Evolutionary conservation across 2,888 invertebrate genomes (phyloP).

Genomic region (Campoplex capitator): DNA sequence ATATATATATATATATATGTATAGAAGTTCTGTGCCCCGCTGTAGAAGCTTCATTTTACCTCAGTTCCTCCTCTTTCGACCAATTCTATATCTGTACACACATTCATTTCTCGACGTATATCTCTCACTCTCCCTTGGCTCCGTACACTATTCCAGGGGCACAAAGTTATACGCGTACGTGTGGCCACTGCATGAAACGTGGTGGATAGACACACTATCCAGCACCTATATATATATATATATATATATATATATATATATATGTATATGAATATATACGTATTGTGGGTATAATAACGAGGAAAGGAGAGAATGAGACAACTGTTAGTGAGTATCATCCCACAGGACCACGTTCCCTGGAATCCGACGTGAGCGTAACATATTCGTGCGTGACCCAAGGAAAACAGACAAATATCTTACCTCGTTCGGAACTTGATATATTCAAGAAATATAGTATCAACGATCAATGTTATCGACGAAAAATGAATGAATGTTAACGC

Average conservation of each 20-base stretch:
- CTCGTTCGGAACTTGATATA: not conserved
- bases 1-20: constrained; percentile 2
- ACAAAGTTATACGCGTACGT: constrained; percentile 67
- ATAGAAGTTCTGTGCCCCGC: constrained; percentile 29
- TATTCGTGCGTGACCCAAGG: constrained; percentile 26
- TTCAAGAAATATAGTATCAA: not conserved
- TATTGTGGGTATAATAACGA: constrained; percentile 19
- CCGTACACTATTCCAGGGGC: constrained; percentile 31
- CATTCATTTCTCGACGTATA: constrained; percentile 38
- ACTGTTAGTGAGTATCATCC: constrained; percentile 37
- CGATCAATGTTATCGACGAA: not conserved
- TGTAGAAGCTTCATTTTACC: constrained; percentile 62
- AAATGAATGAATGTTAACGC: not conserved
- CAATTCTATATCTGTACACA: constrained; percentile 24
- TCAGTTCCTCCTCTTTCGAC: constrained; percentile 14
- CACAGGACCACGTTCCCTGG: constrained; percentile 21
- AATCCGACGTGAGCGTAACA: constrained; percentile 41
- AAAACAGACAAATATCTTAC: constrained; percentile 19
- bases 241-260: constrained; percentile 1
- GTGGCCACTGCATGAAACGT: constrained; percentile 46
- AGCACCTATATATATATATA: not conserved
- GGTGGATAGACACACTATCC: constrained; percentile 39
- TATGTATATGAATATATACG: not conserved
- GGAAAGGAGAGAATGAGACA: constrained; percentile 46
- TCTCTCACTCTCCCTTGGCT: constrained; percentile 55